A percentile compares a stretch with the other conserved stretches of the same genome.
Conservation (phyloP, 2,888 invertebrate genomes). For the Acronicta aceris region DNA sequence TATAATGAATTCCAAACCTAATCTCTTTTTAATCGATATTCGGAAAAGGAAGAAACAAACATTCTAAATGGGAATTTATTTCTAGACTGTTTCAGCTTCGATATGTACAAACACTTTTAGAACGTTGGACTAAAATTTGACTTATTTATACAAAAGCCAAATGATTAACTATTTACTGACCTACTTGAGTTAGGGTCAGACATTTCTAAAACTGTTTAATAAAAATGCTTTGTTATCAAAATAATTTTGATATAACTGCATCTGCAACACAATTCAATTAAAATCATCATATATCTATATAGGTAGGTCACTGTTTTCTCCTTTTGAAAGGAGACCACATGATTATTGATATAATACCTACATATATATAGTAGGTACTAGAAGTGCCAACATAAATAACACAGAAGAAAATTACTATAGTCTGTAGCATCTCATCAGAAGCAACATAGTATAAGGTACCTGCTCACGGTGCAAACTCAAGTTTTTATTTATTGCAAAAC, state of each 20-base stretch:
- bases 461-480: conserved; percentile 24
- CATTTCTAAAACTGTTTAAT: neutral
- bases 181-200: neutral
- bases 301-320: no score
- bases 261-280: no score
- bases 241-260: no score
- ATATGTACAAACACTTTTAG: neutral
- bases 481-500: conserved; percentile 56
- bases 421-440: conserved; percentile 26
- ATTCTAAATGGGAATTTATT: neutral
- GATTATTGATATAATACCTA: no score
- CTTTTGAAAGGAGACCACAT: no score
- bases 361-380: neutral
- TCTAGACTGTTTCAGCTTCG: neutral
- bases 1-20: neutral
- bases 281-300: no score
- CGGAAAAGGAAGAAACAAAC: neutral
- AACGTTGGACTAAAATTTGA: neutral
- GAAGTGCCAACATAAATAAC: conserved; percentile 17
- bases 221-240: no score
- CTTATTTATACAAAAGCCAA: conserved; percentile 2
- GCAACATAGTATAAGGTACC: conserved; percentile 2
- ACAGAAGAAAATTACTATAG: conserved; percentile 20
- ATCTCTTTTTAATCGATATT: neutral
- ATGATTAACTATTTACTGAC: conserved; percentile 1